These are phyloP conservation scores for Nesogale talazaci DNA, from an alignment of 2,113 vertebrate genomes.

Conservation along the genomic window DNA sequence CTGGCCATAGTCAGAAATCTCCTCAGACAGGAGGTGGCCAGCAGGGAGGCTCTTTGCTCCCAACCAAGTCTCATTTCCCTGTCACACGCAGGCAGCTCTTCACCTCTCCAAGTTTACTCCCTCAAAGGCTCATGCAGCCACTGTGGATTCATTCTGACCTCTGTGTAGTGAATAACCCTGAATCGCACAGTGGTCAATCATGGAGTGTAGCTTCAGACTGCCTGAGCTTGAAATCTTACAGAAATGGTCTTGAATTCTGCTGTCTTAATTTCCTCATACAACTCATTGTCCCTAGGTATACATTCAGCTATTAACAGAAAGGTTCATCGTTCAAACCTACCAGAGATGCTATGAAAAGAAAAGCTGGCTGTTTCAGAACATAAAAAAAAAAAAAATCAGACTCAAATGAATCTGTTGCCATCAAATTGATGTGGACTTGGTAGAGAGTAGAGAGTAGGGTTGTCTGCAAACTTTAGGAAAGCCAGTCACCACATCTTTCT, in stretches of 20 bases:
- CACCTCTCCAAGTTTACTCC: not conserved
- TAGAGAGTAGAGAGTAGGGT: not conserved
- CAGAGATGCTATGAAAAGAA: not conserved
- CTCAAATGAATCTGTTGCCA: not conserved
- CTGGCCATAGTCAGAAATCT: not conserved
- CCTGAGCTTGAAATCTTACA: not conserved
- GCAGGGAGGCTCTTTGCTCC: not conserved
- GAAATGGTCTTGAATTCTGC: not conserved
- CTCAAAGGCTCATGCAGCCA: not conserved
- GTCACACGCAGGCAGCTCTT: not conserved
- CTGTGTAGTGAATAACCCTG: not conserved
- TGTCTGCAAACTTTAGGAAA: not conserved
- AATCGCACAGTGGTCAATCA: fast-evolving
- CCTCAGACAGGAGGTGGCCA: not conserved
- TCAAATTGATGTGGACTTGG: not conserved
- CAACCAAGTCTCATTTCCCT: not conserved
- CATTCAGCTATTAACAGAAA: not conserved
- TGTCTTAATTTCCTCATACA: not conserved
- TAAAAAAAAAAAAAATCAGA: not conserved
- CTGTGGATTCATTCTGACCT: not conserved
- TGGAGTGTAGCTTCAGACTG: not conserved
- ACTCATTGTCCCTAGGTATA: not conserved
- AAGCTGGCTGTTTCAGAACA: not conserved
- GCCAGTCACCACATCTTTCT: not conserved
- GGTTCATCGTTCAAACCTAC: not conserved